Base-by-base conservation (phyloP, 2,797 vertebrate species). In the Xiphorhynchus erythropygius region DNA sequence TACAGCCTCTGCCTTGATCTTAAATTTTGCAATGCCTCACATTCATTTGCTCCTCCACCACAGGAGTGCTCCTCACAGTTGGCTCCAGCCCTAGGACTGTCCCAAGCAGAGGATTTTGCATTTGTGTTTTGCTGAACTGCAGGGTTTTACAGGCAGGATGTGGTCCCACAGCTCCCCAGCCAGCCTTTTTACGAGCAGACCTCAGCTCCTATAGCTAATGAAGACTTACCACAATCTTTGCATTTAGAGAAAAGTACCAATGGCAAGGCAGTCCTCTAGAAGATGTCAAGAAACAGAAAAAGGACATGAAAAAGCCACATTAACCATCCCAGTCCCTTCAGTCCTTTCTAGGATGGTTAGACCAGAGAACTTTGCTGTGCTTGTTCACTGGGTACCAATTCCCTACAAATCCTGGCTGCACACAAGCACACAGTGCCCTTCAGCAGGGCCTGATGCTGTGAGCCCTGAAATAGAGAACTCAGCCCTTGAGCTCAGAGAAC, bases 391-490 rank as follows among this genome's bases (percentile, higher is more conserved):
- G 39, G 32, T 32, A 42, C 24, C 27, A 30, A 6, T 22, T 39
- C 33, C 35, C 44, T 23, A 28, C 35, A 17, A 64, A 22, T 13
- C 8, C 1, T 3, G 35, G 35, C 62, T 65, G 32, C 60, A 49
- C 44, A n/a, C 13, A 76, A n/a, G 28, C 32, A 18, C 19, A 27
- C 0, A 0, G 5, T 13, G 2, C 8, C 7, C 18, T 35, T 68
- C 5, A 46, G 46, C 32, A 50, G 41, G 13, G 27, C 19, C 57
- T 41, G 63, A 7, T 57, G 47, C 24, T 0, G 1, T 13, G 42
- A 13, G 7, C 21, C 19, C 63, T 47, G 55, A 16, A 23, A 39
- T 30, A 78, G 28, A 83, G 64, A 47, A 30, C 42, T 53, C 8
- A 7, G 35, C 11, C 8, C 46, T 42, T 57, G 18, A 0, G 2